Base-by-base conservation (phyloP, 2,888 invertebrate genomes). In the Caenorhabditis sulstoni region DNA sequence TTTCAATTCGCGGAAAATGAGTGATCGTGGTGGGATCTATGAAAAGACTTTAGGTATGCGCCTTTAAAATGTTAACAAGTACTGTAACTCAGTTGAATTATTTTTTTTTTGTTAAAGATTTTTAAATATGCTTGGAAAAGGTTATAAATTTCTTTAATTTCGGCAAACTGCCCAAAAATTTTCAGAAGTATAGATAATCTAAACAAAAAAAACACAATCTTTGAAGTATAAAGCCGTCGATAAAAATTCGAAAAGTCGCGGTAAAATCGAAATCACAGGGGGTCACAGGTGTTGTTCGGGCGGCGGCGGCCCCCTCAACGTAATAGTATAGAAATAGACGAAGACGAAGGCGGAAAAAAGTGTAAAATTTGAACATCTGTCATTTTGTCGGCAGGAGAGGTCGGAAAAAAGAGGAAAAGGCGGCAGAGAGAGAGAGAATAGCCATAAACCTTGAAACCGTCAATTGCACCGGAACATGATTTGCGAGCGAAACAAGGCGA, bases 291-390 rank as follows among this genome's bases (percentile, higher is more conserved):
- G 61, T 70, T 70, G 52, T 68, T 59, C 59, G 41, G 59, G n/a
- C 11, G 52, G 35, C 14, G 7, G 9, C 37, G 49, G 45, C 39
- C 55, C 45, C 29, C 45, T 44, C 62, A 64, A 62, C 62, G 62
- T 64, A 64, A 64, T 62, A 45, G n/a, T 18, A 53, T 52, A 53
- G 49, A 62, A 70, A 50, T 18, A 37, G 14, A 41, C 23, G 62
- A 62, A 39, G 70, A 53, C 22, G 58, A 64, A 29, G 50, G 20
- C 39, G 37, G 52, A 57, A 41, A 73, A 49, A 73, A 73, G 73
- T 73, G 73, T 73, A 73, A 73, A 73, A 73, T 64, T 73, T 62
- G 73, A 73, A 73, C 73, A 73, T 73, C 64, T 73, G 64, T 73
- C 73, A 73, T 64, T 73, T 64, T 58, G 64, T 65, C 55, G 64